Evolutionary conservation across 2,797 vertebrate genomes (phyloP).

Genomic region (Acanthis flammea): DNA sequence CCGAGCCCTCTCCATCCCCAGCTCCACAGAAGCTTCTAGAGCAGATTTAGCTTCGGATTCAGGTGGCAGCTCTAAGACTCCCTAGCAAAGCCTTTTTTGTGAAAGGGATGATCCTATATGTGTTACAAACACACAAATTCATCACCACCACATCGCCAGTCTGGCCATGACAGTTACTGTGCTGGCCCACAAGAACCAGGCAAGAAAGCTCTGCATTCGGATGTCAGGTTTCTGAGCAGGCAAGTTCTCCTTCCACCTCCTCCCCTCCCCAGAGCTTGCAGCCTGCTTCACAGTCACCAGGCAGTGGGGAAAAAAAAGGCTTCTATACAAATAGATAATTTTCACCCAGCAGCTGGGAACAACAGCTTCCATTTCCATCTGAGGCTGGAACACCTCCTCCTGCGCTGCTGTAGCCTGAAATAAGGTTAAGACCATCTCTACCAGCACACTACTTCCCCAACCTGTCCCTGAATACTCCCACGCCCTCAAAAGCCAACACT

Average conservation of each 20-base stretch:
- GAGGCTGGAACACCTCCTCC: neutral
- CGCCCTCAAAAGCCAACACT: neutral
- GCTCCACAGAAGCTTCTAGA: neutral
- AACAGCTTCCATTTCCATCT: neutral
- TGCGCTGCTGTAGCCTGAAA: neutral
- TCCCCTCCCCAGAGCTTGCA: neutral
- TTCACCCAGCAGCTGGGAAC: neutral
- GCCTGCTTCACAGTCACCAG: neutral
- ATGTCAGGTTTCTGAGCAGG: neutral
- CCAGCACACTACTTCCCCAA: neutral
- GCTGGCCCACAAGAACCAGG: neutral
- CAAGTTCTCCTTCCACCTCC: neutral
- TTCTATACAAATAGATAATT: neutral
- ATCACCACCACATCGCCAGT: accelerated
- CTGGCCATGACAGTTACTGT: accelerated
- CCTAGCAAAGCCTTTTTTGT: neutral
- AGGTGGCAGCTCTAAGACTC: neutral
- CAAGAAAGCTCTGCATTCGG: neutral
- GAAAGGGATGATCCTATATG: neutral
- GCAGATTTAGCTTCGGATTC: neutral
- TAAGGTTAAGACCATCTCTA: neutral
- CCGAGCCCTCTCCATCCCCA: neutral
- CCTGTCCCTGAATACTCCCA: neutral
- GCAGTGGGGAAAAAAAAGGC: neutral
- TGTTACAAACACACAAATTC: neutral